Evolutionary conservation across 2,113 vertebrate genomes (phyloP), one percentile per base, ranked within the genome.

Genomic region (Uropsilus gracilis): DNA sequence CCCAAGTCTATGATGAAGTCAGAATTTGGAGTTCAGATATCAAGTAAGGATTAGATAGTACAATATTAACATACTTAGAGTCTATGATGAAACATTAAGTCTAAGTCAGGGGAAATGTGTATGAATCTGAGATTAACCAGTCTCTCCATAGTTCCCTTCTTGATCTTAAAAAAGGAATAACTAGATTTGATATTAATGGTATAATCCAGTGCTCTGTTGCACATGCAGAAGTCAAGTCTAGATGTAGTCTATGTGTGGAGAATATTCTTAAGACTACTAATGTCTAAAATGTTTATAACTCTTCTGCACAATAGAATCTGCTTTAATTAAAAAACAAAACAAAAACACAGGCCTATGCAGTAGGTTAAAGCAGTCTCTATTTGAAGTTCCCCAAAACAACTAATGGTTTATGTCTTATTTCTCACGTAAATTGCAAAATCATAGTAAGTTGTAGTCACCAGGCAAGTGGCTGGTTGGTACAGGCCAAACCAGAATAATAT

Each of bases 401-500:
- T 39, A 75, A 34, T 5, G 28, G 22, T 28, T 72, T 32, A 83
- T 46, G 37, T 18, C 90, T 86, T 64, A n/a, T 87, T 87, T 87
- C 57, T 77, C 63, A 81, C 1, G 2, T 24, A 30, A 90, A 46
- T 66, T 86, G 28, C 9, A 0, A 18, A 90, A 75, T n/a, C n/a
- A 24, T 55, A 44, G 34, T 17, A 48, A 83, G 13, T 42, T 82
- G 64, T 28, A 68, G 37, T 85, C 37, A 57, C 22, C 71, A 71
- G 39, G 17, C 34, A 88, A 91, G 76, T n/a, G n/a, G n/a, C n/a
- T n/a, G n/a, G n/a, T n/a, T n/a, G n/a, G n/a, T n/a, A n/a, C n/a
- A n/a, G n/a, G n/a, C n/a, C n/a, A n/a, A n/a, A n/a, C n/a, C n/a
- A 39, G 32, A 66, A 80, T 90, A 92, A 73, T 46, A 91, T 11